Conservation (phyloP, 2,797 vertebrate genomes). For the Champsocephalus gunnari region DNA sequence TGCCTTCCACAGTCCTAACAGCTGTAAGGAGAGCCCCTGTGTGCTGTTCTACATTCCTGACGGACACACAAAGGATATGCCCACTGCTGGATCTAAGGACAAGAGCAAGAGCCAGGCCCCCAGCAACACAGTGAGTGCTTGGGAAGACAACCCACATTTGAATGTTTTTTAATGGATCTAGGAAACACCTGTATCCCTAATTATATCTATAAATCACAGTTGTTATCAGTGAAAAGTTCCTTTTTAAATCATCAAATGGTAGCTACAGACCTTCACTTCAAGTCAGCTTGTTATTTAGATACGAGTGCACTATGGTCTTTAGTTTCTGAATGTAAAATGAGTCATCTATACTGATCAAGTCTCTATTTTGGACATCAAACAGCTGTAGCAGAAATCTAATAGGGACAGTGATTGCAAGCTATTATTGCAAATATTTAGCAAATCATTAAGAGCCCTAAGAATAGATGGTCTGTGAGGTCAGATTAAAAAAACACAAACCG, state of each 20-base stretch:
- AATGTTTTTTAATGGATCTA: neutral
- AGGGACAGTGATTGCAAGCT: neutral
- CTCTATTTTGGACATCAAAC: neutral
- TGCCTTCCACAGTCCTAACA: constrained; percentile 87
- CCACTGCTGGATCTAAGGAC: constrained; percentile 95
- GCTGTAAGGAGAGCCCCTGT: constrained; percentile 96
- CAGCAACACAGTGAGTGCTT: constrained; percentile 68
- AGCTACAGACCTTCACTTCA: neutral
- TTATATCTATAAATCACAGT: neutral
- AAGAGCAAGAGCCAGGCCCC: constrained; percentile 89
- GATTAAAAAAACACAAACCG: neutral
- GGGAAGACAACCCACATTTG: neutral
- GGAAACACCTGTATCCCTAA: neutral
- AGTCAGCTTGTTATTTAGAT: neutral
- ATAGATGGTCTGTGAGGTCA: neutral
- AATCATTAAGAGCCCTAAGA: neutral
- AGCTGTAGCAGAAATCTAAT: neutral
- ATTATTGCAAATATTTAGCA: neutral
- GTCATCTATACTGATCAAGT: neutral
- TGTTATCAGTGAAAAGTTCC: neutral
- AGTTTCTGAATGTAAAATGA: neutral
- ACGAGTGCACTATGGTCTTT: neutral
- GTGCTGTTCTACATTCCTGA: constrained; percentile 96
- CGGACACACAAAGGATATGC: constrained; percentile 98
- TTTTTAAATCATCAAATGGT: neutral